Base-by-base conservation (phyloP, 1,140 invertebrate genomes). In the Drosophila sechellia region DNA sequence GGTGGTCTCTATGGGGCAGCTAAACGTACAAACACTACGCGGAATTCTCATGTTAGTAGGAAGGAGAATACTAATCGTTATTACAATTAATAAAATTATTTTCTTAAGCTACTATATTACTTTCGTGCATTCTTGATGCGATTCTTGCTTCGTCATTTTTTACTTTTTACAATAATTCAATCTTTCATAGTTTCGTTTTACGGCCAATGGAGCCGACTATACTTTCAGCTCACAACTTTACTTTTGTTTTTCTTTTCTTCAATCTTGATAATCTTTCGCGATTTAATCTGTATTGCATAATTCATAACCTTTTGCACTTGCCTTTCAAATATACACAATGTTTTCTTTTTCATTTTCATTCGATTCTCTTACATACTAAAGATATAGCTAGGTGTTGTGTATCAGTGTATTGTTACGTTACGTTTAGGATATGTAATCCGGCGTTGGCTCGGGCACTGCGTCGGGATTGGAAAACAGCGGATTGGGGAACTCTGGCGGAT, bases 401-500 rank as follows among this genome's bases (percentile, higher is more conserved):
- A 65, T 74, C 58, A 73, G 54, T 73, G 49, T 80, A 50, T 53
- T 48, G 68, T 66, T 65, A 52, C 57, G 49, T 81, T 81, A 65
- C 63, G 17, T 78, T 83, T 92, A 92, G 66, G 92, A 92, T 50
- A 92, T 60, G 65, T 92, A 92, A 42, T 92, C 92, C 39, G 93
- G 93, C 92, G 93, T 93, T 84, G 93, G 93, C 65, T 92, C 92
- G 55, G 90, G 93, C 90, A 91, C 92, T 75, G 91, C 87, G 84
- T 96, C 95, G 81, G 94, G 96, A 81, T 97, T 97, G 84, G 97
- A 97, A 93, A 98, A 98, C 76, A 98, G 93, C 54, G 97, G 97
- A 92, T 98, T 98, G 54, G 97, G 97, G 93, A 98, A 98, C 93
- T 98, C 97, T 72, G 97, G 96, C 54, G 97, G 97, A 94, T 98